These are phyloP conservation scores for Tenthredo scrophulariae DNA, from an alignment of 2,888 invertebrate genomes.

Conservation along the genomic window DNA sequence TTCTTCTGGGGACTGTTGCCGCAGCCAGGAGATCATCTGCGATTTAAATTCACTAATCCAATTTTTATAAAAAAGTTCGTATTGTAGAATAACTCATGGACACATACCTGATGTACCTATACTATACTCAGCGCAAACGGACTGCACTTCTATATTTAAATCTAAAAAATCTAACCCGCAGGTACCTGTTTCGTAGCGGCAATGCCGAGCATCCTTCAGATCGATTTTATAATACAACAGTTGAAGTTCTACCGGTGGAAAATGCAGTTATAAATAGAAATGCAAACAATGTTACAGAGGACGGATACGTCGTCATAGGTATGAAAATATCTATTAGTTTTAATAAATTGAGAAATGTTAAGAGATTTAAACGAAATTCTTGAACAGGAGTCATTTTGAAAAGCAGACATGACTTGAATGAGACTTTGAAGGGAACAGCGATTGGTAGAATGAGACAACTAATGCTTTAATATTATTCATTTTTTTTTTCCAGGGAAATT, in stretches of 20 bases:
- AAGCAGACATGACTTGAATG: neutral
- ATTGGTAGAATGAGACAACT: neutral
- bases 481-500: conserved; percentile 82
- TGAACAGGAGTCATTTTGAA: neutral
- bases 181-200: conserved; percentile 92
- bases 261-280: conserved; percentile 78
- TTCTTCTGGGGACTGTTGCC: conserved; percentile 96
- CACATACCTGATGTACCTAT: conserved; percentile 47
- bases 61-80: conserved; percentile 84
- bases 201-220: conserved; percentile 94
- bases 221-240: conserved; percentile 91
- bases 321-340: conserved; percentile 48
- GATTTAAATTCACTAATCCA: conserved; percentile 89
- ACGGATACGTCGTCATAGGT: conserved; percentile 87
- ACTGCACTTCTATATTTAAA: conserved; percentile 23
- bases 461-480: neutral
- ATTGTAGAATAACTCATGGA: conserved; percentile 1
- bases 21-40: conserved; percentile 88
- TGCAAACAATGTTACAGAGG: conserved; percentile 82
- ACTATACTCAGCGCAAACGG: conserved; percentile 25
- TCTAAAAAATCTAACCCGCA: conserved; percentile 75
- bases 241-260: conserved; percentile 87
- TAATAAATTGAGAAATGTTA: neutral
- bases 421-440: no score
- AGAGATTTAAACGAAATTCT: neutral